Base-by-base conservation (phyloP, 1,140 invertebrate species). In the Pseudomyrmex sp. region DNA sequence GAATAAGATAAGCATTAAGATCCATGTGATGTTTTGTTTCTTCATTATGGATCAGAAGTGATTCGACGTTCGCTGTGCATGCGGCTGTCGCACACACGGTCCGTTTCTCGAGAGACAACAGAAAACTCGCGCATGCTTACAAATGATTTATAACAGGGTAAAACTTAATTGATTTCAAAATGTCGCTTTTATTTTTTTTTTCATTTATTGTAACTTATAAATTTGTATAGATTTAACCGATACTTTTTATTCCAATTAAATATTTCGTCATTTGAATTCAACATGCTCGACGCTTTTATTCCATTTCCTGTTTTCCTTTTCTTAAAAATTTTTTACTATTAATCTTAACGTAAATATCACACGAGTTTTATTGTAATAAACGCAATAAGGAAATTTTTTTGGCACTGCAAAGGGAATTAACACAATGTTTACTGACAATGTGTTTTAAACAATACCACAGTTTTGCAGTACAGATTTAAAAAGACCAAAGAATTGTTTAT, bases 191-290 rank as follows among this genome's bases (percentile, higher is more conserved):
- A 52, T 48, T 82, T 8, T 58, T 56, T 56, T 56, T 7, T 35
- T 35, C 35, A 7, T 35, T 69, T 86, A 68, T 83, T 83, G 83
- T 72, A 82, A 18, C 73, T 85, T 56, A 89, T 90, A 91, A 91
- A 91, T 90, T 35, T 91, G 72, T 84, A 82, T 35, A 35, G 35
- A 88, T 85, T 85, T 86, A 77, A 89, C 35, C 35, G 35, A 35
- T 35, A 35, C 35, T 35, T 87, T 87, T 90, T 87, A 62, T 88
- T 87, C 86, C 86, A 82, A 82, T 91, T 91, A 90, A 92, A 91
- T 91, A 91, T 61, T 91, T 89, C 84, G 89, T 84, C 89, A 90
- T 83, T 82, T 86, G 83, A 74, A 82, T 85, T 88, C 56, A 74
- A 79, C 73, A 73, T 83, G 83, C 75, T 87, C 48, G 26, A 82